Evolutionary conservation across 30 jellyfish, hydroid and myxozoan species (phyloP).

Genomic region (Chrysaora quinquecirrha): DNA sequence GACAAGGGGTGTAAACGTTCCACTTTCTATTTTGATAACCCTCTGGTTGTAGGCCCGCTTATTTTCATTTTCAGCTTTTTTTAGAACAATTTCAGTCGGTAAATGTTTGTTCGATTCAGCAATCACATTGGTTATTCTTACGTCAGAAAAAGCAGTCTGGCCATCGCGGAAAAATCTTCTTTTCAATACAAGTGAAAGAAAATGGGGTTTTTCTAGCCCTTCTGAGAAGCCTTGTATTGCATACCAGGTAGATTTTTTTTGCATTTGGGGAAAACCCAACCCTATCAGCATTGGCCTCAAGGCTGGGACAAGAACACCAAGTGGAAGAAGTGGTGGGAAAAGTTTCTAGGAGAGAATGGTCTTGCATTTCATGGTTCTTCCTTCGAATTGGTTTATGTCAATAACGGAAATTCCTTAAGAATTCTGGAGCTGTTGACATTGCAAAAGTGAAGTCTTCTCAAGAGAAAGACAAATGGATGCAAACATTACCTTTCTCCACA

Average conservation of each 20-base stretch:
- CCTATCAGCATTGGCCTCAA: conserved; percentile 44
- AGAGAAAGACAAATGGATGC: not conserved
- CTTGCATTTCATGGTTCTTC: conserved; percentile 67
- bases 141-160: no score
- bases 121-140: no score
- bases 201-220: conserved; percentile 53
- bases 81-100: no score
- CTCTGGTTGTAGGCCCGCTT: no score
- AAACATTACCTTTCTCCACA: conserved; percentile 27
- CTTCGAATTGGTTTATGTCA: conserved; percentile 41
- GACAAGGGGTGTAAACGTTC: no score
- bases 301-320: conserved; percentile 61
- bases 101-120: no score
- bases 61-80: no score
- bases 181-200: no score
- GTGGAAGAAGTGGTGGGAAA: conserved; percentile 64
- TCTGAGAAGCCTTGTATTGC: conserved; percentile 52
- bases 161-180: no score
- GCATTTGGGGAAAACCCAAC: conserved; percentile 16
- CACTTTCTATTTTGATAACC: no score
- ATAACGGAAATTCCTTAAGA: conserved; percentile 54
- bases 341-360: conserved; percentile 46
- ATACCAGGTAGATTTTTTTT: conserved; percentile 48
- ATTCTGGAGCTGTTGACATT: conserved; percentile 45
- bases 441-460: conserved; percentile 30